Conservation (phyloP, 2,888 invertebrate species). For the Pachydiplax longipennis region DNA sequence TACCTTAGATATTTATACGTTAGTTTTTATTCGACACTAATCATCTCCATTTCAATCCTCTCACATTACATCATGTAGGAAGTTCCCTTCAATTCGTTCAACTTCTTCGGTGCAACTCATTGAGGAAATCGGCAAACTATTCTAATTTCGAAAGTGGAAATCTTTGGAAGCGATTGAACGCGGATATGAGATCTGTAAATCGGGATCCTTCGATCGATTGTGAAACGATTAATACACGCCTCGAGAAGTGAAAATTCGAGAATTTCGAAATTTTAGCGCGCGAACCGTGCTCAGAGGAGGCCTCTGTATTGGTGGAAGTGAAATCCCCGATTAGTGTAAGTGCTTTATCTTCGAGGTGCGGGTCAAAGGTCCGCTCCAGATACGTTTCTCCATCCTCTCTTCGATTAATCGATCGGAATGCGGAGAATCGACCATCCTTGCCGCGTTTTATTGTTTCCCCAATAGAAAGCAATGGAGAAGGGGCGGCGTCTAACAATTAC, state of each 20-base stretch:
- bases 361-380: background rate
- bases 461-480: background rate
- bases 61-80: no score
- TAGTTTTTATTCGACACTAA: no score
- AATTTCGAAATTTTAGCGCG: background rate
- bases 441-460: background rate
- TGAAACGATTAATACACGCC: background rate
- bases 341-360: background rate
- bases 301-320: background rate
- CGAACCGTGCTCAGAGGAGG: background rate
- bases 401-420: background rate
- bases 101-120: no score
- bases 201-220: background rate
- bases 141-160: background rate
- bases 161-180: background rate
- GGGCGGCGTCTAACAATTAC: background rate
- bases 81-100: no score
- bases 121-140: background rate
- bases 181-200: background rate
- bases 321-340: background rate
- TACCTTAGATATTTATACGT: no score
- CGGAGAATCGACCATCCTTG: background rate
- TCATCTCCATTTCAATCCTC: no score
- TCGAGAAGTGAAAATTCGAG: background rate
- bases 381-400: background rate